Conservation (phyloP, 2,888 invertebrate genomes). For the Cheilosia pagana region DNA sequence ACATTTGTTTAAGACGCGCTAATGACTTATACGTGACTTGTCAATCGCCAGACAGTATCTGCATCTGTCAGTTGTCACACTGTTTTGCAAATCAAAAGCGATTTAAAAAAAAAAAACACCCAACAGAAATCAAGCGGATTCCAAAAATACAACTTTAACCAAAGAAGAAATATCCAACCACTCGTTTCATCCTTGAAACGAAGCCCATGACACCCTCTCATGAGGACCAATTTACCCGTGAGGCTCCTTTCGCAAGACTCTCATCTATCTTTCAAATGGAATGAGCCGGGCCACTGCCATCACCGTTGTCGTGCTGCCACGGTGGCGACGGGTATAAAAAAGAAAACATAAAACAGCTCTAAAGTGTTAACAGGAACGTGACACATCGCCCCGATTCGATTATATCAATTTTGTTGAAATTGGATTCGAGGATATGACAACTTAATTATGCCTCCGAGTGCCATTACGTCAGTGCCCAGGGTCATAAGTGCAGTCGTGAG, state of each 20-base stretch:
- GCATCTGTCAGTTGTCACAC: constrained; percentile 7
- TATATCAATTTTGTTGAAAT: constrained; percentile 71
- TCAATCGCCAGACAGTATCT: background rate
- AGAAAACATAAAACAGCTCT: background rate
- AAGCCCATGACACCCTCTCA: no score
- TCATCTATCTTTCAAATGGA: background rate
- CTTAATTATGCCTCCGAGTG: constrained; percentile 64
- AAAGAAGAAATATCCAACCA: background rate
- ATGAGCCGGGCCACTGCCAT: background rate
- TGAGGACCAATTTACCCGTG: constrained; percentile 1
- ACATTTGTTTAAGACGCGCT: constrained; percentile 12
- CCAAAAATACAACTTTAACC: background rate
- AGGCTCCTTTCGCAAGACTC: background rate
- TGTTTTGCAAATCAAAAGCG: background rate
- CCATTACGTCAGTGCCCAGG: constrained; percentile 22
- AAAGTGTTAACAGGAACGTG: constrained; percentile 69
- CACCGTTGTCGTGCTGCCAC: constrained; percentile 16
- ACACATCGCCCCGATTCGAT: constrained; percentile 70
- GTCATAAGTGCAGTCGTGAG: constrained; percentile 28
- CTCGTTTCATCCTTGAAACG: background rate
- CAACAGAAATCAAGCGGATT: background rate
- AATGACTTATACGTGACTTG: constrained; percentile 47
- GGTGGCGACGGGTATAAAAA: constrained; percentile 5
- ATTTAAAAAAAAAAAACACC: background rate
- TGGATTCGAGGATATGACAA: constrained; percentile 69